Base-by-base conservation (phyloP, 2,888 invertebrate genomes). In the Escarpia spicata region DNA sequence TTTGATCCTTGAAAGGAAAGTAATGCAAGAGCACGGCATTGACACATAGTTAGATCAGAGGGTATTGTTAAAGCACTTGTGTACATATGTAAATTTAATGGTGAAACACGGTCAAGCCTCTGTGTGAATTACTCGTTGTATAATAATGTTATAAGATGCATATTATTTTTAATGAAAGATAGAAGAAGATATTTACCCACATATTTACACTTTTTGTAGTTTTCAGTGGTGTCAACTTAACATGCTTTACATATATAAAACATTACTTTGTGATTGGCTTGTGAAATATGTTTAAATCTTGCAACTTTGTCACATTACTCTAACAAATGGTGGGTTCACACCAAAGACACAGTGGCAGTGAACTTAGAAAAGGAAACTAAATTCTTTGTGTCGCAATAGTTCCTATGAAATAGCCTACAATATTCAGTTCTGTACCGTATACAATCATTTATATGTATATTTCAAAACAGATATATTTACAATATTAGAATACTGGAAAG, bases 41-140 rank as follows among this genome's bases (percentile, higher is more conserved):
- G 75, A 75, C 26, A 75, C 26, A 3, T 52, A 75, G 75, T 75
- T 75, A 75, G 26, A 26, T 75, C 75, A 26, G 26, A 75, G 75
- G 75, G 75, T 75, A n/a, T 75, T 26, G 4, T n/a, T 26, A 75
- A 75, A 6, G n/a, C 75, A 26, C 75, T 75, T 75, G 75, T 75
- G 75, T 75, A 75, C 75, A 75, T 75, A 75, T 75, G 75, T 75
- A 75, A 75, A 75, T 75, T 75, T 75, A 75, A 19, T 75, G 75
- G 19, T 3, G 75, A 75, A 26, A 75, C 75, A 75, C 0, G 75
- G 75, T 75, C 75, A 75, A 26, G 75, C 75, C 19, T 75, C 75
- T 26, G 75, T n/a, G 75, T 75, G 75, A 75, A 75, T 75, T 75
- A 75, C 75, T 75, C 75, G 19, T n/a, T 75, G 75, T 75, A n/a